Conservation (phyloP, 1,140 invertebrate genomes). For the Diprion similis region DNA sequence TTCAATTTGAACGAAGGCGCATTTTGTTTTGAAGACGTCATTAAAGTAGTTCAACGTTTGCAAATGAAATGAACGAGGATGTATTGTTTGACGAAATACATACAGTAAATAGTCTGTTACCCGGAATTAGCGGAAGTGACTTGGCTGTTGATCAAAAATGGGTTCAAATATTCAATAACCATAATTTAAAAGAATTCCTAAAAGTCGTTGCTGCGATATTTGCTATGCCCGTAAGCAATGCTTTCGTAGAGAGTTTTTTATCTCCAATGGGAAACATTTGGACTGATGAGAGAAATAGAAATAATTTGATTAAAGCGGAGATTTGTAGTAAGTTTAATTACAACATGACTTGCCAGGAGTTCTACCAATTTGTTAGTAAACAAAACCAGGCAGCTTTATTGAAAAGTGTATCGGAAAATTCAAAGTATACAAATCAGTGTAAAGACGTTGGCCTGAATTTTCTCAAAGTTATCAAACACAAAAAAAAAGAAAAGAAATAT, state of each 20-base stretch:
- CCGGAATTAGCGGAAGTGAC: not conserved
- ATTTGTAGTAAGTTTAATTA: not conserved
- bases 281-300: slow-evolving; percentile 28
- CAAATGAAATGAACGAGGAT: slow-evolving; percentile 21
- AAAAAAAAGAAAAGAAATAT: no score
- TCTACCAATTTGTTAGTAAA: not conserved
- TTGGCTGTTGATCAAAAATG: not conserved
- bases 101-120: not conserved
- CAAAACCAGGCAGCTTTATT: not conserved
- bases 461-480: no score
- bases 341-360: not conserved
- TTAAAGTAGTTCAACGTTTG: not conserved
- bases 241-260: slow-evolving; percentile 17
- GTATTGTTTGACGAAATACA: slow-evolving; percentile 13
- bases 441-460: no score
- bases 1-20: slow-evolving; percentile 20
- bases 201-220: slow-evolving; percentile 21
- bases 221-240: slow-evolving; percentile 25
- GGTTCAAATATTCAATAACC: not conserved
- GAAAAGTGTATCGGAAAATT: not conserved
- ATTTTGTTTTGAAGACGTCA: not conserved
- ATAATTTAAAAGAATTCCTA: slow-evolving; percentile 13
- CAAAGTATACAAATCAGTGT: not conserved
- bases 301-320: not conserved
- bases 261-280: slow-evolving; percentile 17